These are phyloP conservation scores for Phallusia fumigata DNA, from an alignment of 23 tunicate genomes.

Conservation along the genomic window DNA sequence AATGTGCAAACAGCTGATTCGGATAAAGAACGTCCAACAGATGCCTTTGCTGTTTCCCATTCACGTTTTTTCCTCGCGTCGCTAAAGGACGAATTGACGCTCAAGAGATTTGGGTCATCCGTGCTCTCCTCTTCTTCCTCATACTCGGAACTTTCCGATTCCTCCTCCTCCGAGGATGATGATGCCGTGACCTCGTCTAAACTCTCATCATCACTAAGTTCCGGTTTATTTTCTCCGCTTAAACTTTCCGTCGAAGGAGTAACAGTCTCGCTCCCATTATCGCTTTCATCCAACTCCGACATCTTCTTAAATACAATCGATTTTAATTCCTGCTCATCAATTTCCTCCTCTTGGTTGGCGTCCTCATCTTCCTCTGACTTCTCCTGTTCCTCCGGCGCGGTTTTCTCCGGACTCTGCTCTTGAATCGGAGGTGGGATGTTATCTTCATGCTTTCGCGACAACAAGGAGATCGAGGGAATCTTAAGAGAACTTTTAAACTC, in stretches of 20 bases:
- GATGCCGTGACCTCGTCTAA: background rate
- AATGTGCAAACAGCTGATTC: constrained; percentile 1
- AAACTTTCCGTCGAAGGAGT: background rate
- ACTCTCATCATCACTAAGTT: background rate
- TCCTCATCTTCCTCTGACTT: background rate
- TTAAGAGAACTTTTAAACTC: background rate
- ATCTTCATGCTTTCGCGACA: background rate
- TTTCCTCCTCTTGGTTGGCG: background rate
- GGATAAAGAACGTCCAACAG: background rate
- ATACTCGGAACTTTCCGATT: background rate
- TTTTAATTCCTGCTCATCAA: background rate
- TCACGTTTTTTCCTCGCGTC: background rate
- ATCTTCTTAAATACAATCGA: background rate
- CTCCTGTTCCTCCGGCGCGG: background rate
- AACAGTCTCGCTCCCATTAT: background rate
- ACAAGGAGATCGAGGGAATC: background rate
- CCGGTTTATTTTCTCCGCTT: background rate
- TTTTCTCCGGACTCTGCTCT: background rate
- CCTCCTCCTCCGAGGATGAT: background rate
- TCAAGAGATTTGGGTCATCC: background rate
- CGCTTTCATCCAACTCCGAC: background rate
- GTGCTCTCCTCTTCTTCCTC: background rate
- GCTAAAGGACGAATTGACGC: background rate
- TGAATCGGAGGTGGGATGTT: background rate
- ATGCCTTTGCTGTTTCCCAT: background rate